Evolutionary conservation across 2,797 vertebrate species (phyloP).

Genomic region (Sebastes oblongus): DNA sequence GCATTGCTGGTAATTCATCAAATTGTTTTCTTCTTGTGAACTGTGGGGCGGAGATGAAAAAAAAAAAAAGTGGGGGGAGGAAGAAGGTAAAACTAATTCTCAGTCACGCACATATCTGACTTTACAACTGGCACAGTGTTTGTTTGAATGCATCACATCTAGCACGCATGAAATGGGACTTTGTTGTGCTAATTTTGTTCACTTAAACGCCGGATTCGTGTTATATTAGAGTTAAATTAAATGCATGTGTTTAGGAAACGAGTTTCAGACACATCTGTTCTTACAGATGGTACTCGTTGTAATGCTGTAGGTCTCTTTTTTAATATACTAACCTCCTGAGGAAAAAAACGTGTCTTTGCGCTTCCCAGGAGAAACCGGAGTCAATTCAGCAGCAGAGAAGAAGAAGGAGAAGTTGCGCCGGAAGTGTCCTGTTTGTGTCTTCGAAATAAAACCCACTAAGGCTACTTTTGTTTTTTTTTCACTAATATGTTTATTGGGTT

Average conservation of each 20-base stretch:
- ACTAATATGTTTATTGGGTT: too few relatives aligned
- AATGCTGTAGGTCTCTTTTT: constrained; percentile 21
- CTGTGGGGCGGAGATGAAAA: constrained; percentile 9
- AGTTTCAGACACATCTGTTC: neutral
- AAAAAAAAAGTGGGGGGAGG: neutral
- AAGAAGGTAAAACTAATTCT: neutral
- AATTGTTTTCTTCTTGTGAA: constrained; percentile 13
- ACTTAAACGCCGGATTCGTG: rapidly evolving
- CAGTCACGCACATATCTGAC: constrained; percentile 44
- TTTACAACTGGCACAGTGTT: neutral
- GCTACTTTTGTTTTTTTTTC: rapidly evolving
- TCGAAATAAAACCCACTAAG: neutral
- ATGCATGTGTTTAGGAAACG: neutral
- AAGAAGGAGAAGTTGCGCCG: neutral
- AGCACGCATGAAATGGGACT: neutral
- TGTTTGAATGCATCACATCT: neutral
- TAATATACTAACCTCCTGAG: constrained; percentile 28
- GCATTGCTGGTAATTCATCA: neutral
- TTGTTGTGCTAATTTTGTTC: neutral
- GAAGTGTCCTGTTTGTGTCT: rapidly evolving
- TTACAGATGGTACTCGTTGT: constrained; percentile 53
- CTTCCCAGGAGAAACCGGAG: constrained; percentile 46
- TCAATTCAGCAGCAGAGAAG: neutral
- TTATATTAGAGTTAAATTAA: neutral
- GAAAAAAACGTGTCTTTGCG: constrained; percentile 23